phyloP scores from a whole-genome alignment of 2,113 vertebrate genomes.

The Danionella cerebrum region DNA sequence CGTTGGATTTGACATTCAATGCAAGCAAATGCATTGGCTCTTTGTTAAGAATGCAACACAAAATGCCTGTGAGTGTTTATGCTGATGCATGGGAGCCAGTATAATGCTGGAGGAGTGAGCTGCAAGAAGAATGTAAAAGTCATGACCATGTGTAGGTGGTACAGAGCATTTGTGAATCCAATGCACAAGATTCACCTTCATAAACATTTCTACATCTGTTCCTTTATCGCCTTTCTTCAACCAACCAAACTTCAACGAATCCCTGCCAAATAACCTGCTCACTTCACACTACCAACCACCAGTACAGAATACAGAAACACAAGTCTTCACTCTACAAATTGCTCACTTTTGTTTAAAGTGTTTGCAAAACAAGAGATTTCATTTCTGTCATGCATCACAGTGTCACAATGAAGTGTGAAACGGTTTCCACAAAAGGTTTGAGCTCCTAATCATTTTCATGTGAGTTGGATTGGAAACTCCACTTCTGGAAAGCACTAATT shows the following conservation, averaged over 20 bases:
- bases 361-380: not conserved
- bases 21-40: conserved; percentile 5
- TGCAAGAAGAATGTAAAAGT: conserved; percentile 26
- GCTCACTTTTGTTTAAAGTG: not conserved
- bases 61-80: conserved; percentile 17
- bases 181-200: not conserved
- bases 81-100: conserved; percentile 16
- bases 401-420: conserved; percentile 1
- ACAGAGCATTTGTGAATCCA: conserved; percentile 19
- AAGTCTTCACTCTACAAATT: not conserved
- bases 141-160: conserved; percentile 29
- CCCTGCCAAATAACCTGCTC: too few relatives aligned
- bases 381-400: not conserved
- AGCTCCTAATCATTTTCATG: conserved; percentile 27
- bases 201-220: not conserved
- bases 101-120: conserved; percentile 15
- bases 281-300: not conserved
- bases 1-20: conserved; percentile 35
- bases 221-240: too few relatives aligned
- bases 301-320: too few relatives aligned
- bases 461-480: conserved; percentile 31
- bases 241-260: too few relatives aligned
- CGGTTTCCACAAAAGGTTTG: conserved; percentile 6
- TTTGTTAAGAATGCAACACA: conserved; percentile 29
- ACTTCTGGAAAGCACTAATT: not conserved